Evolutionary conservation across 1,140 invertebrate genomes (phyloP), one percentile per base, ranked within the genome.

Genomic region (Drosophila ogumai): DNA sequence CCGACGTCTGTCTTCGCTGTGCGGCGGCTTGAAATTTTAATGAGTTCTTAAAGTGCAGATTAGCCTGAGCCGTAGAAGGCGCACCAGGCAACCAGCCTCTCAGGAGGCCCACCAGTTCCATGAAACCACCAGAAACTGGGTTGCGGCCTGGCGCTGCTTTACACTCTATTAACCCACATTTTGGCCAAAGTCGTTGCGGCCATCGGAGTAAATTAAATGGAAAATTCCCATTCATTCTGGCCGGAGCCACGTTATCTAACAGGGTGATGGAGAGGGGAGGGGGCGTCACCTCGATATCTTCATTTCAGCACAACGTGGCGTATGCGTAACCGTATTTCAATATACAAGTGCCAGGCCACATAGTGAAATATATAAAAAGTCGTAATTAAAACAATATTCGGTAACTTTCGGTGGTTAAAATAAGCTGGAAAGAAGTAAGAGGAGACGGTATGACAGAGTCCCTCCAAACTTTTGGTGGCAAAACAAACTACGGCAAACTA

Each of bases 131-230:
- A 31, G 59, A 87, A 87, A 80, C 80, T 87, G 88, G 84, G 84
- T 88, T 88, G 85, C 74, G 82, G 72, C 72, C 76, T 63, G 64
- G 64, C 49, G 71, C 59, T 74, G 61, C 81, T 81, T 91, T 90
- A 87, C 75, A 91, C 82, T 87, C 90, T 91, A 91, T 91, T 91
- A 91, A 91, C 90, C 90, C 76, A 91, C 91, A 87, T 91, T 90
- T 72, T 67, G 79, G 64, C 81, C 65, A 47, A 57, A 74, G 66
- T 65, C 72, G 59, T 76, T 77, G 73, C 55, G 78, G 67, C 76
- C 75, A 80, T 75, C 66, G 60, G 61, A 86, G 68, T 81, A 81
- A 91, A 90, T 90, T 90, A 91, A 87, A 90, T 86, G 90, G 75
- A 90, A 91, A 91, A 90, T 91, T 81, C 60, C 25, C 60, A 78